phyloP scores from a whole-genome alignment of 1,140 invertebrate species.

The Philotrypesis tridentata region DNA sequence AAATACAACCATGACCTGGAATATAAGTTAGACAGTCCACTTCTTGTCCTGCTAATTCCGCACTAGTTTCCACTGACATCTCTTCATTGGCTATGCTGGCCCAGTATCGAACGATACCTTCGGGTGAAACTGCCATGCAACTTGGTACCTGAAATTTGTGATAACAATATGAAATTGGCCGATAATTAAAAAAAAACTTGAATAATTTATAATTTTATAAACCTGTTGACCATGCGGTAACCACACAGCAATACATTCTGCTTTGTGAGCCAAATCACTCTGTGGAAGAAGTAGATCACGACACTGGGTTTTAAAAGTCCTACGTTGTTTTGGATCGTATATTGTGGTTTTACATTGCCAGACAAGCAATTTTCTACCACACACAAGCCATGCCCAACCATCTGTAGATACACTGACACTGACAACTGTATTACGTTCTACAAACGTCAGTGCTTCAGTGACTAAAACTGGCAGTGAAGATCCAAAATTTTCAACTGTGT shows the following conservation, averaged over 20 bases:
- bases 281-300: slow-evolving; percentile 90
- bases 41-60: slow-evolving; percentile 86
- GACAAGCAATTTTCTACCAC: slow-evolving; percentile 86
- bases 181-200: slow-evolving; percentile 38
- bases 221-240: slow-evolving; percentile 80
- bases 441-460: slow-evolving; percentile 89
- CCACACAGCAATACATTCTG: slow-evolving; percentile 90
- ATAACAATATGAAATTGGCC: neutral
- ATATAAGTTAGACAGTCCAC: slow-evolving; percentile 85
- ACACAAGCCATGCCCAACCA: slow-evolving; percentile 92
- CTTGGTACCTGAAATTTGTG: slow-evolving; percentile 78
- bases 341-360: slow-evolving; percentile 85
- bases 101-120: slow-evolving; percentile 94
- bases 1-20: slow-evolving; percentile 83
- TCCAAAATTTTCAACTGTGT: slow-evolving; percentile 85
- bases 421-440: slow-evolving; percentile 76
- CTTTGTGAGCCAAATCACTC: slow-evolving; percentile 92
- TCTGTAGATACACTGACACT: slow-evolving; percentile 78
- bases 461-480: slow-evolving; percentile 87
- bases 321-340: slow-evolving; percentile 67
- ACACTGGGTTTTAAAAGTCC: slow-evolving; percentile 76
- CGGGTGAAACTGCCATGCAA: slow-evolving; percentile 94
- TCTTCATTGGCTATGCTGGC: slow-evolving; percentile 90
- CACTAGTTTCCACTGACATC: slow-evolving; percentile 87
- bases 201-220: slow-evolving; percentile 18